These are phyloP conservation scores for Drosophila rubida DNA, from an alignment of 2,888 invertebrate species.

Conservation along the genomic window DNA sequence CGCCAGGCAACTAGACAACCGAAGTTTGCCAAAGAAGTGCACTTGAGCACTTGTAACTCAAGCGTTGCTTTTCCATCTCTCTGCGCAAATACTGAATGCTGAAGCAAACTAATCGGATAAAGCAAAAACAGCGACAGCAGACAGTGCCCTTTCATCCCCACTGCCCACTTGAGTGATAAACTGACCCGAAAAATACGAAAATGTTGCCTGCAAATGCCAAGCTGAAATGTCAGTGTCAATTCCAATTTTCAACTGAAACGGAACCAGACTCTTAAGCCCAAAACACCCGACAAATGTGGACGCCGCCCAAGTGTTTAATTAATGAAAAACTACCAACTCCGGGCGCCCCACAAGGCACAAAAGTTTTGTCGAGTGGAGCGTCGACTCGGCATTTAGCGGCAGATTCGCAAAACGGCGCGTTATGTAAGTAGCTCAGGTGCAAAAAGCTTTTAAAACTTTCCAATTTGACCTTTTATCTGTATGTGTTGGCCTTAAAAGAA, in stretches of 20 bases:
- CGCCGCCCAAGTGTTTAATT: conserved; percentile 59
- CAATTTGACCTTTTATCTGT: conserved; percentile 58
- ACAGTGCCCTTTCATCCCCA: neutral
- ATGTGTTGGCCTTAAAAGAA: conserved; percentile 29
- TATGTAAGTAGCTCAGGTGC: conserved; percentile 59
- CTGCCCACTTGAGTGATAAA: conserved; percentile 1
- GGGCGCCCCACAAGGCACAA: conserved; percentile 10
- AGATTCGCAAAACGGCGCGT: conserved; percentile 19
- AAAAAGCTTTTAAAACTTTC: conserved; percentile 68
- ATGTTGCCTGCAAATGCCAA: conserved; percentile 10
- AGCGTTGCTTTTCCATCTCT: conserved; percentile 26
- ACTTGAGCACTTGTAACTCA: conserved; percentile 18
- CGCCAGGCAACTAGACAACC: conserved; percentile 14
- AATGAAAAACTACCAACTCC: conserved; percentile 53
- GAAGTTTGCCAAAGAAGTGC: conserved; percentile 26
- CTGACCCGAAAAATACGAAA: conserved; percentile 13
- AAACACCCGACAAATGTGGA: conserved; percentile 37
- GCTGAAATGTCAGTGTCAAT: conserved; percentile 28
- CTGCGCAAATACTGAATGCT: conserved; percentile 42
- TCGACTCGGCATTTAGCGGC: conserved; percentile 49
- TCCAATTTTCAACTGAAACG: conserved; percentile 3
- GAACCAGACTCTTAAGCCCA: neutral
- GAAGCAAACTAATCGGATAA: conserved; percentile 59
- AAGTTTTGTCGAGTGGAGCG: conserved; percentile 39
- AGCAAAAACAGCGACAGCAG: conserved; percentile 17